Conservation (phyloP, 2,888 invertebrate species). For the Oscheius sp. region DNA sequence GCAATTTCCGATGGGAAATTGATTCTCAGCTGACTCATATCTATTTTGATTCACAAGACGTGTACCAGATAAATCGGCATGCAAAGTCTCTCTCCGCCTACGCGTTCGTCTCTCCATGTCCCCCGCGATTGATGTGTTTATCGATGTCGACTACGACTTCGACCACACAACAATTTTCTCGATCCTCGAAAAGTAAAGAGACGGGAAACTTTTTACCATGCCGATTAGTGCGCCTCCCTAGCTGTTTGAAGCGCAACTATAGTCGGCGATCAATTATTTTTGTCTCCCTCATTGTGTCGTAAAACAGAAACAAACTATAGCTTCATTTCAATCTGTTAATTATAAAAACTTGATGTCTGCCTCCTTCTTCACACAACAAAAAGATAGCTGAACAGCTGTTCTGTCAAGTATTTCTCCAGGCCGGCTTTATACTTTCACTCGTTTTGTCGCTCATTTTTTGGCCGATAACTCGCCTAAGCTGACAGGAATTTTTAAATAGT, state of each 20-base stretch:
- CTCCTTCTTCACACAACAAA: no score
- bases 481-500: no score
- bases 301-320: no score
- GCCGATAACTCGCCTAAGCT: no score
- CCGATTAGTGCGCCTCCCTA: neutral
- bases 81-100: neutral
- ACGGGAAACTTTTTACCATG: neutral
- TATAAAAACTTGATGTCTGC: no score
- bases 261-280: neutral
- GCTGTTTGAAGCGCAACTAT: neutral
- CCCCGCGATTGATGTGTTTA: slow-evolving; percentile 22
- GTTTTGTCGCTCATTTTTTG: no score
- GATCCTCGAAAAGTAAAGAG: slow-evolving; percentile 3
- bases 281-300: neutral
- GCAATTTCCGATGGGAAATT: no score
- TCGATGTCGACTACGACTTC: slow-evolving; percentile 19
- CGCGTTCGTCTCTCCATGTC: neutral
- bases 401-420: no score
- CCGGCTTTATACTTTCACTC: no score
- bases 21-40: no score
- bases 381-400: no score
- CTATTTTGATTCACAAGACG: neutral
- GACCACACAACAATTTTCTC: neutral
- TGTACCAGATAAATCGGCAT: neutral
- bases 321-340: no score